These are phyloP conservation scores for Serripes groenlandicus DNA, from an alignment of 2,888 invertebrate species.

Conservation along the genomic window DNA sequence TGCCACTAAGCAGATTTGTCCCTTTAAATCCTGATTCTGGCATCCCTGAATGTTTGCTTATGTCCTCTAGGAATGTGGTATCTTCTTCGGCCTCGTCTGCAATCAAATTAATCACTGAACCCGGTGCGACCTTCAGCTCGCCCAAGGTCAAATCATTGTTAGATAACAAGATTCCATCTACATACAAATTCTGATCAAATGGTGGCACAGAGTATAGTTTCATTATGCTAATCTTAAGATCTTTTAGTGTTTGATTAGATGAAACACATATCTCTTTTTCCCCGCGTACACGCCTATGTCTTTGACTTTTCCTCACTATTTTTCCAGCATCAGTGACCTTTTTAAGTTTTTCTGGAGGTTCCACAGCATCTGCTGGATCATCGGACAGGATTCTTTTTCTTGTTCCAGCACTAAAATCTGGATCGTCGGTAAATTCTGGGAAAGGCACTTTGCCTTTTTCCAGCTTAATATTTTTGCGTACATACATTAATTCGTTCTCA, in stretches of 20 bases:
- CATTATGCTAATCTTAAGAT: slow-evolving; percentile 87
- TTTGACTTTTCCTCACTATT: slow-evolving; percentile 83
- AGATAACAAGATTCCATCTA: slow-evolving; percentile 82
- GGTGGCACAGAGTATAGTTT: slow-evolving; percentile 86
- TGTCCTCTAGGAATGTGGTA: slow-evolving; percentile 82
- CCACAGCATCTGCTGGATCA: slow-evolving; percentile 40
- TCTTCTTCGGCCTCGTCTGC: slow-evolving; percentile 85
- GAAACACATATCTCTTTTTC: slow-evolving; percentile 87
- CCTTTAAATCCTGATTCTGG: slow-evolving; percentile 86
- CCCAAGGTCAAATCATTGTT: slow-evolving; percentile 76
- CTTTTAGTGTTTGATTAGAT: slow-evolving; percentile 86
- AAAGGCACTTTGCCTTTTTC: slow-evolving; percentile 40
- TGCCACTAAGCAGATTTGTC: slow-evolving; percentile 74
- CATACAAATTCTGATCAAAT: slow-evolving; percentile 86
- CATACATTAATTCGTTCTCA: slow-evolving; percentile 79
- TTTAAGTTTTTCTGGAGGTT: slow-evolving; percentile 71
- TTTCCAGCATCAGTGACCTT: slow-evolving; percentile 53
- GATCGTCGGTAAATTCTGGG: slow-evolving; percentile 61
- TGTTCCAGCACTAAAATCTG: slow-evolving; percentile 59
- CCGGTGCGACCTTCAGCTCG: slow-evolving; percentile 66
- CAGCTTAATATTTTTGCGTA: slow-evolving; percentile 72
- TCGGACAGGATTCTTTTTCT: slow-evolving; percentile 47
- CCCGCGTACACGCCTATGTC: slow-evolving; percentile 86
- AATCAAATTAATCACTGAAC: slow-evolving; percentile 71
- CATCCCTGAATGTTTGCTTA: slow-evolving; percentile 73